Conservation (phyloP, 1,140 invertebrate species). For the Bombus huntii region DNA sequence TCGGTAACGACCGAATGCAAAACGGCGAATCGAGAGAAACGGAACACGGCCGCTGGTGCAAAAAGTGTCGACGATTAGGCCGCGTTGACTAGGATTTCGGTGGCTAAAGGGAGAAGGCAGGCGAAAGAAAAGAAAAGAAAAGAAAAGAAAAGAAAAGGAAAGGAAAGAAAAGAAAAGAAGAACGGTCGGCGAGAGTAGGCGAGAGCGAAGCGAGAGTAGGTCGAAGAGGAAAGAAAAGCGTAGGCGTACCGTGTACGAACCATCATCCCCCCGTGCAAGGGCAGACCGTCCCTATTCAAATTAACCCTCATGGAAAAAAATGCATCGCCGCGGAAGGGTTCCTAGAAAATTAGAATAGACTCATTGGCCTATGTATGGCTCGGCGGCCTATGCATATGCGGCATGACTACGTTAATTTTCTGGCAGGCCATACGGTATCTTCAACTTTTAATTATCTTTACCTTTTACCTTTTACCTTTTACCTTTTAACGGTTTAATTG, state of each 20-base stretch:
- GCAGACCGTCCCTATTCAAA: constrained; percentile 76
- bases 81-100: not conserved
- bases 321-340: constrained; percentile 65
- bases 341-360: constrained; percentile 77
- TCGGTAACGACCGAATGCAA: not conserved
- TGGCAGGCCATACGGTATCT: constrained; percentile 73
- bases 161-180: not conserved
- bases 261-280: constrained; percentile 47
- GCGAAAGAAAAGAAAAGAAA: not conserved
- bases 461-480: constrained; percentile 44
- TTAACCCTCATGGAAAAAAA: constrained; percentile 80
- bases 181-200: constrained; percentile 3
- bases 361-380: constrained; percentile 54
- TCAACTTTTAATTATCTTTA: constrained; percentile 53
- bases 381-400: constrained; percentile 73
- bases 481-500: constrained; percentile 56
- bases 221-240: not conserved
- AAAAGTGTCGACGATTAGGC: not conserved
- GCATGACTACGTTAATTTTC: constrained; percentile 79
- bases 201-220: not conserved
- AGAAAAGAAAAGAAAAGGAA: no score
- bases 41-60: not conserved
- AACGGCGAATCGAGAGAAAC: constrained; percentile 9
- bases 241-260: constrained; percentile 67
- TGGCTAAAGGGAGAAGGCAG: constrained; percentile 10